Percentiles rank a stretch among this genome's conserved stretches.
Evolutionary conservation across 2,888 invertebrate species (phyloP).

Genomic region (Sicus ferrugineus): DNA sequence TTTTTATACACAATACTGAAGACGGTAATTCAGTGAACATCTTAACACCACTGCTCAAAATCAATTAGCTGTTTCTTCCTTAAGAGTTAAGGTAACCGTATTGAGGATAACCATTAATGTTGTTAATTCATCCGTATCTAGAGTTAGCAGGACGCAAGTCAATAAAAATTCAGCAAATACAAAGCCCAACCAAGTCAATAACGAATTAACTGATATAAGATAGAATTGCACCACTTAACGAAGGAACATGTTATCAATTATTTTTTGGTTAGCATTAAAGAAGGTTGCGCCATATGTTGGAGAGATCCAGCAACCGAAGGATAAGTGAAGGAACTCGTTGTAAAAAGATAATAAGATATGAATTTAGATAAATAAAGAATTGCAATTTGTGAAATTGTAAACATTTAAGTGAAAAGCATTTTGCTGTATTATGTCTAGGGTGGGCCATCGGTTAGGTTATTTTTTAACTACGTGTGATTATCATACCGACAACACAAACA

Average conservation of each 20-base stretch:
- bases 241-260: conserved; percentile 27
- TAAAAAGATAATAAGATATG: not conserved
- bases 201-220: conserved; percentile 18
- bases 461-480: too few species aligned
- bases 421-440: not conserved
- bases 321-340: too few species aligned
- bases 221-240: not conserved
- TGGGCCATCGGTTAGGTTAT: too few species aligned
- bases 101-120: conserved; percentile 22
- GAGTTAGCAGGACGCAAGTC: not conserved
- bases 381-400: not conserved
- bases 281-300: not conserved
- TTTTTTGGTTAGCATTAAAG: conserved; percentile 1
- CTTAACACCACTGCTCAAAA: conserved; percentile 10
- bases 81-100: conserved; percentile 24
- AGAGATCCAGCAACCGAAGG: not conserved
- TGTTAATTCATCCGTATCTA: conserved; percentile 25
- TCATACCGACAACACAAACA: too few species aligned
- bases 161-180: conserved; percentile 17
- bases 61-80: conserved; percentile 31
- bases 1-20: conserved; percentile 22
- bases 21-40: conserved; percentile 8
- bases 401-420: not conserved
- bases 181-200: conserved; percentile 19
- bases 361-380: not conserved